phyloP scores from a whole-genome alignment of 2,113 vertebrate genomes.

The Salvelinus sp. region DNA sequence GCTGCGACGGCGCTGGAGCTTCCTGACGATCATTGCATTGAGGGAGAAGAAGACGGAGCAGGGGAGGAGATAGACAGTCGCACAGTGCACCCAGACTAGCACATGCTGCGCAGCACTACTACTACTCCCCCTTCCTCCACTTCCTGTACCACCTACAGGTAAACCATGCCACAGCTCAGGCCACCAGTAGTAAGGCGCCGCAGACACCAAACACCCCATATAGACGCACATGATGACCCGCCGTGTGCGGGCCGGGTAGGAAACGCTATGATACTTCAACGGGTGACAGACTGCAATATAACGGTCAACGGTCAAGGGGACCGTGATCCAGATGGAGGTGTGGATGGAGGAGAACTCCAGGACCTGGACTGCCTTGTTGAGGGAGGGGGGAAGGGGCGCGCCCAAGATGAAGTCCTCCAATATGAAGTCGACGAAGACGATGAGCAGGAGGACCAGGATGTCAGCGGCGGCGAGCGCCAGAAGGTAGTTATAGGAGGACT shows the following conservation, averaged over 20 bases:
- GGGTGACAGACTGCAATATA: constrained; percentile 97
- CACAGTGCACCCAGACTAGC: constrained; percentile 93
- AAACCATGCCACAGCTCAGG: constrained; percentile 90
- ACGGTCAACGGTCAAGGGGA: constrained; percentile 90
- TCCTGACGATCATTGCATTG: constrained; percentile 89
- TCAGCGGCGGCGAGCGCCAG: constrained; percentile 94
- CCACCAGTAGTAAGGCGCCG: constrained; percentile 97
- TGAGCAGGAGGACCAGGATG: constrained; percentile 92
- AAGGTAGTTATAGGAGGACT: constrained; percentile 98
- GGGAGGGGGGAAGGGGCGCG: constrained; percentile 79
- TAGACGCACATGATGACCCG: constrained; percentile 89
- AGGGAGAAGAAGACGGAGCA: constrained; percentile 94
- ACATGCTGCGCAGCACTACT: constrained; percentile 85
- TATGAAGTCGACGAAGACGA: constrained; percentile 95
- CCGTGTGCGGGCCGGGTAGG: constrained; percentile 91
- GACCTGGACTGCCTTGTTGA: constrained; percentile 88
- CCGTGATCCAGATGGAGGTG: constrained; percentile 96
- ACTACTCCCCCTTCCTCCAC: constrained; percentile 75
- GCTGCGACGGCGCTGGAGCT: constrained; percentile 84
- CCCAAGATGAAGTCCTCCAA: constrained; percentile 92
- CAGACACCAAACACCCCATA: constrained; percentile 85
- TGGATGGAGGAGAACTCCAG: constrained; percentile 96
- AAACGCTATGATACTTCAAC: constrained; percentile 90
- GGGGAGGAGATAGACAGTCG: constrained; percentile 90
- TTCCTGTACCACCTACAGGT: constrained; percentile 62